Evolutionary conservation across 2,113 vertebrate species (phyloP).

Genomic region (Gopherus flavomarginatus): DNA sequence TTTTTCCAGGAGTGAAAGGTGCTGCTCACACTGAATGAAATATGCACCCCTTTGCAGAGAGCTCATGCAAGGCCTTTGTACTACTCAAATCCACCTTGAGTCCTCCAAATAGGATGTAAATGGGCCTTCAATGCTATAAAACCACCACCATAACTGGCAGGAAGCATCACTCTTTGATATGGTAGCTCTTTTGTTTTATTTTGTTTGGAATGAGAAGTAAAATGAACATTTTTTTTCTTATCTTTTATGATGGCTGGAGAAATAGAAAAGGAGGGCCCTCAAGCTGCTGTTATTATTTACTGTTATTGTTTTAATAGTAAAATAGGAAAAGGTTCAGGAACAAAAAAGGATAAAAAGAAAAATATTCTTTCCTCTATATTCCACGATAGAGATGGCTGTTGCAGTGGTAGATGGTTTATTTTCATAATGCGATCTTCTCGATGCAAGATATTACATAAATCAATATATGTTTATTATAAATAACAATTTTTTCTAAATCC

Average conservation of each 20-base stretch:
- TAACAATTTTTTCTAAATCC: background rate
- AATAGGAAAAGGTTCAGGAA: background rate
- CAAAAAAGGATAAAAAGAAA: background rate
- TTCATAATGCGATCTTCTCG: background rate
- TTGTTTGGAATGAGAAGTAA: background rate
- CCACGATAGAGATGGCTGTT: background rate
- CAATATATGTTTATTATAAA: background rate
- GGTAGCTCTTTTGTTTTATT: background rate
- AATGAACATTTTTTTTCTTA: background rate
- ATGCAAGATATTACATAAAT: background rate
- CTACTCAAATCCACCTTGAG: background rate
- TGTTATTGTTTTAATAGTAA: background rate
- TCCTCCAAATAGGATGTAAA: fast-evolving
- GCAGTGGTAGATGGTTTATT: background rate
- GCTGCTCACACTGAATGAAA: background rate
- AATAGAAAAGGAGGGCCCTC: background rate
- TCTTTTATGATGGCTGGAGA: background rate
- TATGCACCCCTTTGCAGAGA: background rate
- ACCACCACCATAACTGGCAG: background rate
- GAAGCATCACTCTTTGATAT: background rate
- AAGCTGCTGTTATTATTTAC: background rate
- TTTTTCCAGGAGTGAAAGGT: background rate
- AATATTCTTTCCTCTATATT: background rate
- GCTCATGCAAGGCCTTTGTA: background rate
- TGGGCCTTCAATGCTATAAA: background rate